Evolutionary conservation across 2,888 invertebrate species (phyloP).

Genomic region (Terebella lapidaria): DNA sequence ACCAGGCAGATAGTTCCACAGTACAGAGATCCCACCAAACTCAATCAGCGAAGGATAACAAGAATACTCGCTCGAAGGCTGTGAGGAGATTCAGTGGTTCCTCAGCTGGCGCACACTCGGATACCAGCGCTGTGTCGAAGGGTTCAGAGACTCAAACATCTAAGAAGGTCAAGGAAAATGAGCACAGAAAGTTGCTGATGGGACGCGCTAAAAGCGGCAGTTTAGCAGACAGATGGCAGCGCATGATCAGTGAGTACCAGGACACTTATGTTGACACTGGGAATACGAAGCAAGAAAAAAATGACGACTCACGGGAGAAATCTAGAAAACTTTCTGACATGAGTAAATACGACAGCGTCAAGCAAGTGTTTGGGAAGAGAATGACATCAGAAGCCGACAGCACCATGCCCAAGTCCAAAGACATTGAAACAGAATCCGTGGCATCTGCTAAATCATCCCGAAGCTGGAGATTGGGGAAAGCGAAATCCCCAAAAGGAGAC

Average conservation of each 20-base stretch:
- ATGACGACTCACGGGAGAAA: neutral
- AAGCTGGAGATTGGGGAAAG: constrained; percentile 8
- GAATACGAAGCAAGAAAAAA: neutral
- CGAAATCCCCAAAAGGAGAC: neutral
- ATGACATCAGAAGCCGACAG: constrained; percentile 13
- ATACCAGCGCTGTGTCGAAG: neutral
- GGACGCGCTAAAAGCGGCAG: neutral
- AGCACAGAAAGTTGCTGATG: neutral
- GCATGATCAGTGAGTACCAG: constrained; percentile 1
- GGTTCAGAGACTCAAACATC: neutral
- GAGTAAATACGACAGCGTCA: constrained; percentile 14
- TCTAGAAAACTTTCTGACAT: constrained; percentile 10
- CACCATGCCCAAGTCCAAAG: constrained; percentile 4
- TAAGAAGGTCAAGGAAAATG: neutral
- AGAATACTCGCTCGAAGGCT: neutral
- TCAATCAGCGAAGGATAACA: neutral
- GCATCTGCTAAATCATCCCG: constrained; percentile 7
- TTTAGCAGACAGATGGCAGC: neutral
- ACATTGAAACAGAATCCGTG: constrained; percentile 8
- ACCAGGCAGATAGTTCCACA: neutral
- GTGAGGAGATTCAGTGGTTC: neutral
- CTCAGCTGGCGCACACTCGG: neutral
- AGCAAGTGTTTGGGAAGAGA: constrained; percentile 14
- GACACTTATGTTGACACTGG: neutral
- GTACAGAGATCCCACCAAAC: no score